Percentiles rank a stretch among this genome's conserved stretches.
These are phyloP conservation scores for Ptychoptera albimana DNA, from an alignment of 2,888 invertebrate genomes.

Conservation along the genomic window DNA sequence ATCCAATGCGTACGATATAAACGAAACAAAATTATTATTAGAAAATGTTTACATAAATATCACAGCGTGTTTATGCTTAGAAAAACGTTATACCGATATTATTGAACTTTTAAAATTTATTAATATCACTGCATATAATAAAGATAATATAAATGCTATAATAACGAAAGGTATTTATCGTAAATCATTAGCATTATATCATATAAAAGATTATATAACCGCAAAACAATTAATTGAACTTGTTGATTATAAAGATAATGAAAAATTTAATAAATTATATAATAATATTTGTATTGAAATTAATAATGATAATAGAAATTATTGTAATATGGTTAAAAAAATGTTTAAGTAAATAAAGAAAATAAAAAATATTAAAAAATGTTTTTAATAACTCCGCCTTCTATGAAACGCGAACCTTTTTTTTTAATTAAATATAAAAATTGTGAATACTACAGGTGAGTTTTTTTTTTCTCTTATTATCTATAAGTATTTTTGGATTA, in stretches of 20 bases:
- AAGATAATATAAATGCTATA: constrained; percentile 19
- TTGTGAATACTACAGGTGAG: too few species aligned
- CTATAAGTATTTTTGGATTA: too few species aligned
- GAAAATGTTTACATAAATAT: constrained; percentile 63
- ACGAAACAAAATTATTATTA: constrained; percentile 41
- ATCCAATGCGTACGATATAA: constrained; percentile 17
- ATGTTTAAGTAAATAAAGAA: constrained; percentile 26
- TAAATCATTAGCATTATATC: constrained; percentile 33
- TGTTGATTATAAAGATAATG: constrained; percentile 43
- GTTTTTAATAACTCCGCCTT: too few species aligned
- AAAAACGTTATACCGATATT: constrained; percentile 47
- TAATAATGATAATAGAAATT: constrained; percentile 42
- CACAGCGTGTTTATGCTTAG: constrained; percentile 62
- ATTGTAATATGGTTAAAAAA: constrained; percentile 33
- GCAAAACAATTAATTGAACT: constrained; percentile 41
- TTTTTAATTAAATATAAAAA: too few species aligned
- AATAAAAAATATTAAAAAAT: too few species aligned
- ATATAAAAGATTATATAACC: constrained; percentile 45
- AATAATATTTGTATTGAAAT: constrained; percentile 38
- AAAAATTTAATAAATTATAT: constrained; percentile 44
- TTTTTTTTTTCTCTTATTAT: too few species aligned
- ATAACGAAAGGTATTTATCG: constrained; percentile 36
- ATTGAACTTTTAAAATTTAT: constrained; percentile 41
- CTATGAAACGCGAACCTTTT: too few species aligned
- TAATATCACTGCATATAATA: not conserved